phyloP scores from a whole-genome alignment of 2,888 invertebrate genomes.

The Mythimna albipuncta region DNA sequence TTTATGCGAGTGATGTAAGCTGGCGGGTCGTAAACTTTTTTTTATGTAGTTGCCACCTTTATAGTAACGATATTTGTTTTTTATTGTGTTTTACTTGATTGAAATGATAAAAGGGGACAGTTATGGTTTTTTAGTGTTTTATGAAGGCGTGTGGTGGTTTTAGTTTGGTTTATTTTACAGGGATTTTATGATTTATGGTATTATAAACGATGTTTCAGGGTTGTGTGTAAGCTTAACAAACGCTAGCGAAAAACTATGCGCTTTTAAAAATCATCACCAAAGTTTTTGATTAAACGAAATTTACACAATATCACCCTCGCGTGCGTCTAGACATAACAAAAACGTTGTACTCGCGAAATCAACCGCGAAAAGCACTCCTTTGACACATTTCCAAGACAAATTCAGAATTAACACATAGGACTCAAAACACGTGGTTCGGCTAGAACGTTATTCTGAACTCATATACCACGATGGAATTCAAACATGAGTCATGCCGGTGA shows the following conservation, averaged over 20 bases:
- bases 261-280: neutral
- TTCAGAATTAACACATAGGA: slow-evolving; percentile 58
- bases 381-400: slow-evolving; percentile 65
- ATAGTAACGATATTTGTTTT: slow-evolving; percentile 48
- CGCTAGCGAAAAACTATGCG: slow-evolving; percentile 4
- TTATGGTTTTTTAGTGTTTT: slow-evolving; percentile 39
- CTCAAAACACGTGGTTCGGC: slow-evolving; percentile 50
- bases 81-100: slow-evolving; percentile 48
- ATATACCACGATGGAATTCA: slow-evolving; percentile 45
- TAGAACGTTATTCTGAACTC: slow-evolving; percentile 26
- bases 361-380: slow-evolving; percentile 48
- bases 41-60: slow-evolving; percentile 19
- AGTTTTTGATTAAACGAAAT: slow-evolving; percentile 2
- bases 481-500: slow-evolving; percentile 55
- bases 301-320: slow-evolving; percentile 39
- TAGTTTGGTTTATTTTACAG: slow-evolving; percentile 19
- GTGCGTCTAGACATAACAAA: slow-evolving; percentile 51
- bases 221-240: neutral
- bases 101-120: slow-evolving; percentile 45
- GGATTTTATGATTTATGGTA: slow-evolving; percentile 15
- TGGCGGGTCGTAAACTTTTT: slow-evolving; percentile 52
- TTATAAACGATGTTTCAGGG: slow-evolving; percentile 2
- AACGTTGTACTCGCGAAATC: slow-evolving; percentile 46
- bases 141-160: slow-evolving; percentile 19
- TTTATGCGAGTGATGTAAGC: slow-evolving; percentile 63